Conservation (phyloP, 2,797 vertebrate genomes). For the Lepilemur septentrionalis region DNA sequence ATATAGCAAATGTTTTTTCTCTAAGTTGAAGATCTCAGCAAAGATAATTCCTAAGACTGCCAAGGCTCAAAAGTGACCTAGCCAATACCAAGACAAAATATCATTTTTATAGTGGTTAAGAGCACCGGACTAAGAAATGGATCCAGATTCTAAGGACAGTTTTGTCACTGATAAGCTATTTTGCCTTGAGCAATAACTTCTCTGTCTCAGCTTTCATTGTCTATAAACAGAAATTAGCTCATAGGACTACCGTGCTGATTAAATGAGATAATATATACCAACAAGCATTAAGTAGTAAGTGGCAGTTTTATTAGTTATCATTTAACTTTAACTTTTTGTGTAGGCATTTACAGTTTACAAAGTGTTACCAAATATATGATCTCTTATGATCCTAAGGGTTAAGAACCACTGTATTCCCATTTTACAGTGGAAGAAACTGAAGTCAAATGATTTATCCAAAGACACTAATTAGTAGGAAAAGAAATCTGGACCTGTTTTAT, state of each 20-base stretch:
- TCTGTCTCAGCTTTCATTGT: constrained; percentile 18
- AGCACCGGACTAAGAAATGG: constrained; percentile 1
- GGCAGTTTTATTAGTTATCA: constrained; percentile 21
- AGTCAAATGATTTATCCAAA: constrained; percentile 44
- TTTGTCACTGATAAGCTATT: constrained; percentile 31
- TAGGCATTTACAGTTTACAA: background rate
- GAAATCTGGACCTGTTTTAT: background rate
- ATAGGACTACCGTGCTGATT: constrained; percentile 1
- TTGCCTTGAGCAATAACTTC: background rate
- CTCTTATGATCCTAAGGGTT: background rate
- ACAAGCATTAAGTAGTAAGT: background rate
- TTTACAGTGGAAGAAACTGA: constrained; percentile 27
- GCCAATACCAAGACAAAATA: constrained; percentile 15
- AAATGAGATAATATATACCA: constrained; percentile 27
- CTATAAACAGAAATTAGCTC: constrained; percentile 37
- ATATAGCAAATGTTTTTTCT: constrained; percentile 23
- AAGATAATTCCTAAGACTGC: constrained; percentile 38
- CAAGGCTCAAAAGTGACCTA: constrained; percentile 47
- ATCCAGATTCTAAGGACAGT: background rate
- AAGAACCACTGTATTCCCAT: background rate
- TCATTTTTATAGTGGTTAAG: constrained; percentile 13
- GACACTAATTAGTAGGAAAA: constrained; percentile 16
- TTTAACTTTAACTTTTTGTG: constrained; percentile 33
- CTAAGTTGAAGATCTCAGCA: constrained; percentile 39
- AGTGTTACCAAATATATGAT: background rate